Percentiles rank a stretch among this genome's conserved stretches.
These are phyloP conservation scores for Eunapius fragilis DNA, from an alignment of 37 sponge, comb jelly and placozoan species.

Conservation along the genomic window DNA sequence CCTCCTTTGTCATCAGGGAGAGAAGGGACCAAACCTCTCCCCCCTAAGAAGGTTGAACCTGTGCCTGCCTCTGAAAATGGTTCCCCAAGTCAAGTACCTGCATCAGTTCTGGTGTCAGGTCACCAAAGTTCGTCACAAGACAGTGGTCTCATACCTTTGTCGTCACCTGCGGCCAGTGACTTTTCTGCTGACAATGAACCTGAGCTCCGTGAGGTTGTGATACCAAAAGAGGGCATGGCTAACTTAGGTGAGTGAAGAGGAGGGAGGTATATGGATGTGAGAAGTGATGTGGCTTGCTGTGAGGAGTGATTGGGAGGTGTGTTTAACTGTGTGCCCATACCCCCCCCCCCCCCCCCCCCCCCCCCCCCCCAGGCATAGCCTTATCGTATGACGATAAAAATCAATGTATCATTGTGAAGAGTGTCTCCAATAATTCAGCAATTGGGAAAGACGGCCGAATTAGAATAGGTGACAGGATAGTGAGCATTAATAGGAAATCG, in stretches of 20 bases:
- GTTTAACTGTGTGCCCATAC: too few species aligned
- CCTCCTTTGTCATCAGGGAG: background rate
- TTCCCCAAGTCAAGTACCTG: background rate
- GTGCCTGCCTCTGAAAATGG: background rate
- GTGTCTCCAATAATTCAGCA: slow-evolving; percentile 48
- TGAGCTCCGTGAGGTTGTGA: slow-evolving; percentile 47
- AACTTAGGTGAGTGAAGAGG: slow-evolving; percentile 13
- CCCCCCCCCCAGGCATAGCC: slow-evolving; percentile 41
- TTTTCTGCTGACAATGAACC: slow-evolving; percentile 50
- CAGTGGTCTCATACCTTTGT: slow-evolving; percentile 38
- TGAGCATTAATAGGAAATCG: slow-evolving; percentile 69
- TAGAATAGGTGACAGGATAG: slow-evolving; percentile 78
- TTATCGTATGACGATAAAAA: slow-evolving; percentile 40
- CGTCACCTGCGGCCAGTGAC: slow-evolving; percentile 61
- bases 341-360: too few species aligned
- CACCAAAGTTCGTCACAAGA: slow-evolving; percentile 44
- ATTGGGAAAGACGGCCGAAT: slow-evolving; percentile 76
- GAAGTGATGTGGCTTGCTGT: background rate
- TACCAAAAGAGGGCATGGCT: background rate
- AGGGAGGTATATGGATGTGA: background rate
- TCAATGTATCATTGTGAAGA: slow-evolving; percentile 65
- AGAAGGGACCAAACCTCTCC: background rate
- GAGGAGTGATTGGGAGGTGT: background rate
- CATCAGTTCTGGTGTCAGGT: background rate
- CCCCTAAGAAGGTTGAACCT: too few species aligned